Percentiles rank a stretch among this genome's conserved stretches.
These are phyloP conservation scores for Siphamia tubifer DNA, from an alignment of 2,113 vertebrate species.

Conservation along the genomic window DNA sequence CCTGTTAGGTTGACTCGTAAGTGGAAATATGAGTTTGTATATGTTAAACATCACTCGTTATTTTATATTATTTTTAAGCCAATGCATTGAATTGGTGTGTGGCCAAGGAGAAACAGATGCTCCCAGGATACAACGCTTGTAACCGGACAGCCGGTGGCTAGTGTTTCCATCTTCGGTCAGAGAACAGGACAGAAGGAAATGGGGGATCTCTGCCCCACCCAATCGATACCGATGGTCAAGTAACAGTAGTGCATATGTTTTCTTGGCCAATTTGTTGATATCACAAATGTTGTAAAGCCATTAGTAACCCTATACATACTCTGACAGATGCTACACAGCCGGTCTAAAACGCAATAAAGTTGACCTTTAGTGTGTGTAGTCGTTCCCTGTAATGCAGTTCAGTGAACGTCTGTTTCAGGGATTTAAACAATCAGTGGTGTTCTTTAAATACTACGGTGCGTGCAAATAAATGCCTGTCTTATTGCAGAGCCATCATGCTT, in stretches of 20 bases:
- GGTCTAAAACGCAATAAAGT: neutral
- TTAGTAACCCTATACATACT: neutral
- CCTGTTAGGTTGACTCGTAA: accelerated
- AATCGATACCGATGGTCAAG: neutral
- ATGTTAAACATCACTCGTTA: no score
- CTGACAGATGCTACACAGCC: neutral
- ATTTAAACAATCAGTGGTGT: neutral
- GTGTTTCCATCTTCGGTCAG: slow-evolving; percentile 62
- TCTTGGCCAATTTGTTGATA: neutral
- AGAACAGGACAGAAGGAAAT: slow-evolving; percentile 30
- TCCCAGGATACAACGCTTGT: slow-evolving; percentile 16
- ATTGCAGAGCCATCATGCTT: no score
- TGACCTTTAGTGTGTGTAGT: neutral
- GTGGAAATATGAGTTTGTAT: neutral
- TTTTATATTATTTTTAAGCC: no score
- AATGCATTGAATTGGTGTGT: neutral
- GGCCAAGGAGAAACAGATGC: slow-evolving; percentile 15
- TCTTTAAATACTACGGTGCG: neutral
- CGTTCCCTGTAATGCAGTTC: neutral
- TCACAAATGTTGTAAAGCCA: neutral
- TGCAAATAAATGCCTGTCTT: neutral
- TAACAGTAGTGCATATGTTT: neutral
- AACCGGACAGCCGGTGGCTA: slow-evolving; percentile 6
- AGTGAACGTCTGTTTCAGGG: neutral
- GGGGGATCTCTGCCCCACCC: slow-evolving; percentile 43